Percentiles rank a stretch among this genome's conserved stretches.
phyloP scores from a whole-genome alignment of 1,140 invertebrate genomes.

The Holotrichia oblita region DNA sequence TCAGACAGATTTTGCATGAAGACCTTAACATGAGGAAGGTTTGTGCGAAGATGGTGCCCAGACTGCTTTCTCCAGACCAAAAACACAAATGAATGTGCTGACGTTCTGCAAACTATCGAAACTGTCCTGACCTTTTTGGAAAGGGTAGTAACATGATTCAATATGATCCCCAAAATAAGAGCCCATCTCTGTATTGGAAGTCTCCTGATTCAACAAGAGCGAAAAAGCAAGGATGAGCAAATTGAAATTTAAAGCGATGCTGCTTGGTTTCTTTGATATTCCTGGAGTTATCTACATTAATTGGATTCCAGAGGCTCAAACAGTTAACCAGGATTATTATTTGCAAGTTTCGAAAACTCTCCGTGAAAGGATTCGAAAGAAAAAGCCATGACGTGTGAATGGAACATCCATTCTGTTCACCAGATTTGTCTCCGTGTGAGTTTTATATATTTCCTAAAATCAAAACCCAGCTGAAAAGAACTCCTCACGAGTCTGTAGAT shows the following conservation, averaged over 20 bases:
- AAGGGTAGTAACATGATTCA: not conserved
- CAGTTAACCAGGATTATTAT: too few species aligned
- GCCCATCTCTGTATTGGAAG: slow-evolving; percentile 13
- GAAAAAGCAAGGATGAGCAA: slow-evolving; percentile 52
- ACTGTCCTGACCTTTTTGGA: slow-evolving; percentile 10
- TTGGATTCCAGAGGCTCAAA: too few species aligned
- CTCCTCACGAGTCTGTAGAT: not conserved
- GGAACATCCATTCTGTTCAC: not conserved
- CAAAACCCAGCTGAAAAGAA: not conserved
- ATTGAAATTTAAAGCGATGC: slow-evolving; percentile 55
- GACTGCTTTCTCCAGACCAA: not conserved
- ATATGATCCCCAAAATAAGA: not conserved
- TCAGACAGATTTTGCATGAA: slow-evolving; percentile 1
- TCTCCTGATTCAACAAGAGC: slow-evolving; percentile 40
- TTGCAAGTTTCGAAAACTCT: too few species aligned
- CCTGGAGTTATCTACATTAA: too few species aligned
- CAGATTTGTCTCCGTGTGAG: not conserved
- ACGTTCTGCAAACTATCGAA: slow-evolving; percentile 9
- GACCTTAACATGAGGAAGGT: not conserved
- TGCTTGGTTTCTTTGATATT: too few species aligned
- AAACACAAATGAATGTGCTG: not conserved
- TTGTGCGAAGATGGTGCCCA: slow-evolving; percentile 22
- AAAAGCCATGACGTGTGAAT: not conserved
- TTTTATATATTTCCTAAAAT: slow-evolving; percentile 2
- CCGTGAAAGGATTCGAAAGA: slow-evolving; percentile 22